phyloP scores from a whole-genome alignment of 1,140 invertebrate species.

The Oscheius sp. region DNA sequence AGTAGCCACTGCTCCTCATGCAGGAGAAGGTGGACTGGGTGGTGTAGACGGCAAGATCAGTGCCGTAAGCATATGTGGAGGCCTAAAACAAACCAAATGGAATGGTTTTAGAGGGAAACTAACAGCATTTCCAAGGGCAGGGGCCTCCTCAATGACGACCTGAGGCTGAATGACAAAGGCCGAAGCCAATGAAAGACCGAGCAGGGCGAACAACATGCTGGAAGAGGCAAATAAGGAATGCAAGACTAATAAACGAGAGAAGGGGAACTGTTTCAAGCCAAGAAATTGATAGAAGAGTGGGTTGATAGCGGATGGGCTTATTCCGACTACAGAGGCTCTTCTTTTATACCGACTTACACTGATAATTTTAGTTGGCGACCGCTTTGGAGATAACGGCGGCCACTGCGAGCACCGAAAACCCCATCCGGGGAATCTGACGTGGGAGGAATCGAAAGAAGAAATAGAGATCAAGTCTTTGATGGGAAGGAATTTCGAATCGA shows the following conservation, averaged over 20 bases:
- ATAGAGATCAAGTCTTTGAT: no score
- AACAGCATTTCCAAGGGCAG: background rate
- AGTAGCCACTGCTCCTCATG: background rate
- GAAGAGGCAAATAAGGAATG: background rate
- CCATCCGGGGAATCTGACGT: no score
- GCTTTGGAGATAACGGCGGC: no score
- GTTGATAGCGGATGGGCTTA: no score
- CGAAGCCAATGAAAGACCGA: background rate
- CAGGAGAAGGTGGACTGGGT: background rate
- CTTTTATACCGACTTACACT: no score
- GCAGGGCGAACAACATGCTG: background rate
- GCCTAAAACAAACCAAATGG: background rate
- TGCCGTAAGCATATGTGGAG: background rate
- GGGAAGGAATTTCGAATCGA: no score
- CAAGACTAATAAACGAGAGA: background rate
- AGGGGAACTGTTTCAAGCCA: no score
- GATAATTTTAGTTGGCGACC: no score
- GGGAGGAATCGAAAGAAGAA: no score
- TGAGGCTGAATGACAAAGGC: conserved; percentile 2
- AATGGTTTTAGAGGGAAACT: background rate
- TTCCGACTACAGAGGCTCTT: no score
- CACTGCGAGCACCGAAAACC: no score
- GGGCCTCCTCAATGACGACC: background rate
- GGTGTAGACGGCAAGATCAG: background rate
- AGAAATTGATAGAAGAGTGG: no score